phyloP scores from a whole-genome alignment of 2,888 invertebrate species.

The Pandemis corylana region DNA sequence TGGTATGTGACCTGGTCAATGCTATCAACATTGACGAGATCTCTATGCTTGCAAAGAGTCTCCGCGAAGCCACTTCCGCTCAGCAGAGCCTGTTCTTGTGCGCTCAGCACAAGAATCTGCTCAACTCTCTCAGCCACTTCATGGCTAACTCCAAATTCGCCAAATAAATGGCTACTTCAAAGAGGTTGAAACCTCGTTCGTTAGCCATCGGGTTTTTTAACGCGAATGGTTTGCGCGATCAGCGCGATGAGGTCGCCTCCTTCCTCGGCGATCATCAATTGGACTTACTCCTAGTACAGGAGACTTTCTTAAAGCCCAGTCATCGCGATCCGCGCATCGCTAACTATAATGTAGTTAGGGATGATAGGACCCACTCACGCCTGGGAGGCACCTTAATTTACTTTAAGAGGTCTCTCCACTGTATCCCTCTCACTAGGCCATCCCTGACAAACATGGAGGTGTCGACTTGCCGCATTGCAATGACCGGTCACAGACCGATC shows the following conservation, averaged over 20 bases:
- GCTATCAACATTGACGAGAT: neutral
- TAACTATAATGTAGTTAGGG: conserved; percentile 24
- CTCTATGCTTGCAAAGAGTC: neutral
- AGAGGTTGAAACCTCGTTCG: neutral
- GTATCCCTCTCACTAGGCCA: neutral
- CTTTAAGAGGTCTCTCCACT: conserved; percentile 18
- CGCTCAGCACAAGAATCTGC: neutral
- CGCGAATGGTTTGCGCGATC: neutral
- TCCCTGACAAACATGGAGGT: neutral
- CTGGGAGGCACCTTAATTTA: conserved; percentile 40
- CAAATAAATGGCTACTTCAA: neutral
- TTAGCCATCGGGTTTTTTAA: neutral
- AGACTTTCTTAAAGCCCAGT: conserved; percentile 33
- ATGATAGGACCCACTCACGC: conserved; percentile 13
- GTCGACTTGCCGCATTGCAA: neutral
- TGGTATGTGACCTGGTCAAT: neutral
- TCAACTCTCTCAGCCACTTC: neutral
- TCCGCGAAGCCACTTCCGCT: neutral
- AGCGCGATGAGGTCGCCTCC: conserved; percentile 20
- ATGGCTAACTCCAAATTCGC: neutral
- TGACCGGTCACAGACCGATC: neutral
- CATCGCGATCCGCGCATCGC: conserved; percentile 17
- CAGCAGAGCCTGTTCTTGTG: neutral
- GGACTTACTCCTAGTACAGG: conserved; percentile 36
- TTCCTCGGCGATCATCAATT: conserved; percentile 22